phyloP scores from a whole-genome alignment of 2,888 invertebrate genomes.

The Amphipoea lucens region DNA sequence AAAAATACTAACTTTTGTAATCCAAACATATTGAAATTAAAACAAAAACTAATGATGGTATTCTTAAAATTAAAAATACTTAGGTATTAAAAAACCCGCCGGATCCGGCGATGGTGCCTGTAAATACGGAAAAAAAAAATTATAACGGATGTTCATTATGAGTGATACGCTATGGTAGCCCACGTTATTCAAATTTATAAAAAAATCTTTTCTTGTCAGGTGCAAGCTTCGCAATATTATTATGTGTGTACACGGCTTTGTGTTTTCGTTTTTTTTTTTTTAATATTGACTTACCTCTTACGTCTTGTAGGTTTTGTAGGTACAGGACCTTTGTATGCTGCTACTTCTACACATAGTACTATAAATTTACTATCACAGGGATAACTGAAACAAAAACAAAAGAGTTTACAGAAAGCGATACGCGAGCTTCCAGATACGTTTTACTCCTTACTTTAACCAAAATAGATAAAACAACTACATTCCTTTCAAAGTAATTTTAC shows the following conservation, averaged over 20 bases:
- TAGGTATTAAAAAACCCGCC: constrained; percentile 24
- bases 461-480: background rate
- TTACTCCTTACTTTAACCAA: background rate
- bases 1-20: constrained; percentile 1
- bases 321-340: constrained; percentile 26
- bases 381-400: constrained; percentile 73
- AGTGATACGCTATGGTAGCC: too few species aligned
- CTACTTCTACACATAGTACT: constrained; percentile 81
- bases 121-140: constrained; percentile 8
- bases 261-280: background rate
- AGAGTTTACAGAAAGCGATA: background rate
- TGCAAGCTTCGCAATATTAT: too few species aligned
- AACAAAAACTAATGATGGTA: background rate
- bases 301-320: constrained; percentile 6
- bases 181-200: background rate
- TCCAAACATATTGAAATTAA: constrained; percentile 20
- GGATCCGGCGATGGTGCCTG: constrained; percentile 37
- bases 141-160: background rate
- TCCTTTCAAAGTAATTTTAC: background rate
- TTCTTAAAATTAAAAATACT: constrained; percentile 25
- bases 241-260: background rate
- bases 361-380: constrained; percentile 82
- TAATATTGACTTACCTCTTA: constrained; percentile 30
- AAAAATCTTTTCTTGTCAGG: background rate
- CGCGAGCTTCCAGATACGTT: background rate